Percentiles rank a stretch among this genome's conserved stretches.
Conservation (phyloP, 2,888 invertebrate genomes). For the Dysmachus trigonus region DNA sequence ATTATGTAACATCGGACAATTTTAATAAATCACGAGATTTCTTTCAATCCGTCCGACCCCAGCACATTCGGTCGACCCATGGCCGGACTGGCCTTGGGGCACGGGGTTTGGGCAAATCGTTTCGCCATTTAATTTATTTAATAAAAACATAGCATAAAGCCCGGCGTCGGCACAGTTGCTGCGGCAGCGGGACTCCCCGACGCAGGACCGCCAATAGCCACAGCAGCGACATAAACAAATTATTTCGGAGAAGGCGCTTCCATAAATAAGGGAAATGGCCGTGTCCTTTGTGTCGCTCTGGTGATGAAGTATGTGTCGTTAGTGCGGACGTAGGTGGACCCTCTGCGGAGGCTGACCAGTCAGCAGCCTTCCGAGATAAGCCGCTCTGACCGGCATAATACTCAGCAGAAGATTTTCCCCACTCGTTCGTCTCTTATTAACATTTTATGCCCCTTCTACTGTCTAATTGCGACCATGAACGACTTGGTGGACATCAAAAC, state of each 20-base stretch:
- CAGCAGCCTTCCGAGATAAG: not conserved
- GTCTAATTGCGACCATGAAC: not conserved
- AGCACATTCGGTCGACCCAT: not conserved
- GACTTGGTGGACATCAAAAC: not conserved
- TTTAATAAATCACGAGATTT: conserved; percentile 32
- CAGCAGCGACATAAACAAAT: conserved; percentile 32
- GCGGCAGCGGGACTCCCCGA: not conserved
- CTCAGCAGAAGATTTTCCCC: not conserved
- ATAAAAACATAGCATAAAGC: conserved; percentile 31
- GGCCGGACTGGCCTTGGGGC: not conserved
- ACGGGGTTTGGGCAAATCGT: not conserved
- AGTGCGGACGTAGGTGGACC: not conserved
- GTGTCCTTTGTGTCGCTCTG: not conserved
- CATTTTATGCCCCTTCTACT: not conserved
- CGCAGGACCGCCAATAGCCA: not conserved
- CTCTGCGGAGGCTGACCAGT: not conserved
- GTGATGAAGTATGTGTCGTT: not conserved
- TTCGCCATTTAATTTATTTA: conserved; percentile 35
- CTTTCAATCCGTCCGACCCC: not conserved
- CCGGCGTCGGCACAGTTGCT: not conserved
- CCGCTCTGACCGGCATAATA: not conserved
- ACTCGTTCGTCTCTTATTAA: not conserved
- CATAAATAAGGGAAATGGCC: conserved; percentile 27
- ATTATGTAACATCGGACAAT: conserved; percentile 36
- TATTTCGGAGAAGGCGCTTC: conserved; percentile 26